These are phyloP conservation scores for Andricus grossulariae DNA, from an alignment of 1,140 invertebrate genomes.

Conservation along the genomic window DNA sequence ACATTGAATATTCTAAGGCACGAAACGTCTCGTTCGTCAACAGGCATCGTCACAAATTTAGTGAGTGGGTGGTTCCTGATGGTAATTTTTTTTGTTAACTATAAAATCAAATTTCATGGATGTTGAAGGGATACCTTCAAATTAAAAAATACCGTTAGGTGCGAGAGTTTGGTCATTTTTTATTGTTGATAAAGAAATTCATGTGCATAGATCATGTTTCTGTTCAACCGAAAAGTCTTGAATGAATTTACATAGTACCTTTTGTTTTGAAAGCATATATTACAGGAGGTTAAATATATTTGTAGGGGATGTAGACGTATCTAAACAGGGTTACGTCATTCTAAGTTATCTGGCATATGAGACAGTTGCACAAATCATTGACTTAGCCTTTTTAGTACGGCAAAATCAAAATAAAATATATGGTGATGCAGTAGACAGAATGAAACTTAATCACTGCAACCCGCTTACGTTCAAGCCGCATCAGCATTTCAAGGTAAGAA, in stretches of 20 bases:
- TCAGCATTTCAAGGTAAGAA: slow-evolving; percentile 67
- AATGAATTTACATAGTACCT: too few relatives aligned
- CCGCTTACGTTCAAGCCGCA: slow-evolving; percentile 71
- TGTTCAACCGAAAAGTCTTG: too few relatives aligned
- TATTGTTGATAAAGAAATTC: slow-evolving; percentile 32
- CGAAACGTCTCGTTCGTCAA: slow-evolving; percentile 75
- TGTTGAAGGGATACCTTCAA: too few relatives aligned
- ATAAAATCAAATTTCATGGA: background rate
- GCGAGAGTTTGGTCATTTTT: background rate
- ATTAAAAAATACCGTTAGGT: too few relatives aligned
- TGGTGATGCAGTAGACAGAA: slow-evolving; percentile 75
- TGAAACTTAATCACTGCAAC: slow-evolving; percentile 70
- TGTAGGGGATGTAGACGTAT: slow-evolving; percentile 74
- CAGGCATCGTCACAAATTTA: slow-evolving; percentile 76
- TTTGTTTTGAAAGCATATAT: background rate
- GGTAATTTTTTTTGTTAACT: slow-evolving; percentile 51
- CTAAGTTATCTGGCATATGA: slow-evolving; percentile 82
- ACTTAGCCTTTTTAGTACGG: slow-evolving; percentile 80
- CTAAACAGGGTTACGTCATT: slow-evolving; percentile 76
- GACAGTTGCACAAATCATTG: slow-evolving; percentile 82
- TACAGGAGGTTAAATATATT: slow-evolving; percentile 44
- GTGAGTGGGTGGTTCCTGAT: slow-evolving; percentile 75
- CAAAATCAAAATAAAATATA: slow-evolving; percentile 76
- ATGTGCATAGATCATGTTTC: background rate
- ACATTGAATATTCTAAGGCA: slow-evolving; percentile 75